phyloP scores from a whole-genome alignment of 2,797 vertebrate genomes.

The Danio kyathit region DNA sequence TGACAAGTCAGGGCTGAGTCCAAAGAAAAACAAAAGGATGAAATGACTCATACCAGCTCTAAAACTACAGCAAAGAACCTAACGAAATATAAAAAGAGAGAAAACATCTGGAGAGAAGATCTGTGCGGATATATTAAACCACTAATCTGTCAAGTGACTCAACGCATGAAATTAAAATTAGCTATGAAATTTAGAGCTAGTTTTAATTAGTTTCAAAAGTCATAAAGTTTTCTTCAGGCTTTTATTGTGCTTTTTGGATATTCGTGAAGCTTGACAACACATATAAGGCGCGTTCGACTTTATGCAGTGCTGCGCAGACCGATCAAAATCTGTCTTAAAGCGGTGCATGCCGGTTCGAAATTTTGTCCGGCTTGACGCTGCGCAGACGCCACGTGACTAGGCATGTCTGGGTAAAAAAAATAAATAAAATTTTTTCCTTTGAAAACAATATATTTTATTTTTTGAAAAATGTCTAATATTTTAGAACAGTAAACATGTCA shows the following conservation, averaged over 20 bases:
- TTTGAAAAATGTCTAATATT: too few relatives aligned
- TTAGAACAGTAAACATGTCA: too few relatives aligned
- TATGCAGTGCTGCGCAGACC: too few relatives aligned
- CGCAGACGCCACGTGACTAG: too few relatives aligned
- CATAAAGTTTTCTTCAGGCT: not conserved
- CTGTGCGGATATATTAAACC: conserved; percentile 50
- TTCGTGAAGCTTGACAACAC: not conserved
- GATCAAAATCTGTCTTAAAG: too few relatives aligned
- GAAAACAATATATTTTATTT: too few relatives aligned
- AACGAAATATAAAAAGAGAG: conserved; percentile 10
- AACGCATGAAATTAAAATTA: not conserved
- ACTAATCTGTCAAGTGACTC: conserved; percentile 52
- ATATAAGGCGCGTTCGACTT: too few relatives aligned
- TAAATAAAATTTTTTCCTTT: too few relatives aligned
- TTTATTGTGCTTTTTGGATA: not conserved
- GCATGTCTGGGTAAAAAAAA: too few relatives aligned
- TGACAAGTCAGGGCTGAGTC: conserved; percentile 60
- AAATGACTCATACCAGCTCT: conserved; percentile 46
- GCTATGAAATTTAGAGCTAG: not conserved
- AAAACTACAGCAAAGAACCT: conserved; percentile 38
- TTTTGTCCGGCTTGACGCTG: too few relatives aligned
- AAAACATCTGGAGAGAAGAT: conserved; percentile 52
- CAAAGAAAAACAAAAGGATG: conserved; percentile 51
- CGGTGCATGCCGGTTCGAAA: too few relatives aligned
- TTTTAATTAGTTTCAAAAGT: not conserved